Percentiles rank a stretch among this genome's conserved stretches.
Evolutionary conservation across 2,113 vertebrate genomes (phyloP).

Genomic region (Nicator chloris): DNA sequence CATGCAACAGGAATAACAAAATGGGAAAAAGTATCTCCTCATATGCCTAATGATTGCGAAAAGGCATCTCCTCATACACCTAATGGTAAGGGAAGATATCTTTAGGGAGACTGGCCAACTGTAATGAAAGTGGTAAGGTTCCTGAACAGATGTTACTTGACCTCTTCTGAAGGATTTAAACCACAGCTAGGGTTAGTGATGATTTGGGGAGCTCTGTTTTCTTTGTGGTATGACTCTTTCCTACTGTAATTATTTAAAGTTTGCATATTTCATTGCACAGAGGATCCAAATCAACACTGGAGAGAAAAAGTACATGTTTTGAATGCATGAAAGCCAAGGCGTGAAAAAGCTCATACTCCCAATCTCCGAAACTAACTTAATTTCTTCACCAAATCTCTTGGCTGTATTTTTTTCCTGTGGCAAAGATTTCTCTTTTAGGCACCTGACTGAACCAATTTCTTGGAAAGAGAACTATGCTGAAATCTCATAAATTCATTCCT

Average conservation of each 20-base stretch:
- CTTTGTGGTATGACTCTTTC: background rate
- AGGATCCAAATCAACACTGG: background rate
- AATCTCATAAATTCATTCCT: background rate
- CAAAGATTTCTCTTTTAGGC: background rate
- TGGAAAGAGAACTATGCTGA: background rate
- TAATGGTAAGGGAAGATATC: background rate
- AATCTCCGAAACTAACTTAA: background rate
- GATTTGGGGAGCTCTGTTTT: background rate
- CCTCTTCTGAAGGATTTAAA: background rate
- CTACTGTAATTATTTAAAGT: background rate
- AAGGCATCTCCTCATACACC: background rate
- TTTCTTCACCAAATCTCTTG: background rate
- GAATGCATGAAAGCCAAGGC: background rate
- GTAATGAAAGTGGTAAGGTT: background rate
- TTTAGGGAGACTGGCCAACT: background rate
- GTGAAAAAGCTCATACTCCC: background rate
- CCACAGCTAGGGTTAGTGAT: background rate
- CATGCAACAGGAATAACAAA: background rate
- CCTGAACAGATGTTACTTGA: background rate
- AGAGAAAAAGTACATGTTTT: background rate
- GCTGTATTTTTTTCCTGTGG: background rate
- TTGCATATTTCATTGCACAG: background rate
- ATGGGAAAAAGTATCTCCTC: background rate
- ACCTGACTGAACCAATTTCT: background rate
- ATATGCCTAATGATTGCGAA: background rate